Evolutionary conservation across 2,113 vertebrate genomes (phyloP).

Genomic region (Erythrocercus mccallii): DNA sequence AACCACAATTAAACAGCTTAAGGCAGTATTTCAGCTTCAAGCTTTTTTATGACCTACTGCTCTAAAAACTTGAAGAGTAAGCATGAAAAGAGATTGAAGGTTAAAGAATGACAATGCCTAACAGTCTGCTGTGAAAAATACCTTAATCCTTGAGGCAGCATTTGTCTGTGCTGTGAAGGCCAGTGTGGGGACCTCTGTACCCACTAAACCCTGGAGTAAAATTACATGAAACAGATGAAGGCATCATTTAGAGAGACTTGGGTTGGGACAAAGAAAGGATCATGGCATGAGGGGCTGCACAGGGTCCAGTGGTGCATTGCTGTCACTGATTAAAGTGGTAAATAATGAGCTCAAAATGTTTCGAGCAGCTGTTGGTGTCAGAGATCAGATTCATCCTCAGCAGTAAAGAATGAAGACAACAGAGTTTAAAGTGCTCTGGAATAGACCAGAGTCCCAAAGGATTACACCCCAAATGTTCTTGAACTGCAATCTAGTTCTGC

Average conservation of each 20-base stretch:
- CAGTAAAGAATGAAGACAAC: background rate
- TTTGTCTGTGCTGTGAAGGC: accelerated
- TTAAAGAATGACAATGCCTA: background rate
- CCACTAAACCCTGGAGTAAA: background rate
- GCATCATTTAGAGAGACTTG: background rate
- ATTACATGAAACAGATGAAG: background rate
- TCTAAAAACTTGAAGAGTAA: constrained; percentile 2
- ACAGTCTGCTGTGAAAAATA: background rate
- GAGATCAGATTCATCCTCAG: background rate
- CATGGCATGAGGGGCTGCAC: background rate
- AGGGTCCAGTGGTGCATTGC: background rate
- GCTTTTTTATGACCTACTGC: background rate
- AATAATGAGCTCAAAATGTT: constrained; percentile 3
- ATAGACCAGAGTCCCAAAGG: background rate
- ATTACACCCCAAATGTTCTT: background rate
- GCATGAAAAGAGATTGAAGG: constrained; percentile 22
- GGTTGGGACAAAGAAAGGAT: background rate
- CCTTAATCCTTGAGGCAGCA: background rate
- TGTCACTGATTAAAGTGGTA: background rate
- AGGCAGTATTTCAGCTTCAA: background rate
- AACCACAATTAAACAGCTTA: constrained; percentile 22
- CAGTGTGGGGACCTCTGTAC: background rate
- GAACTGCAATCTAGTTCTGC: background rate
- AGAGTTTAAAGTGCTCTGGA: background rate
- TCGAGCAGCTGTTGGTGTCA: constrained; percentile 11